phyloP scores from a whole-genome alignment of 2,113 vertebrate genomes.

The Anoura caudifer region DNA sequence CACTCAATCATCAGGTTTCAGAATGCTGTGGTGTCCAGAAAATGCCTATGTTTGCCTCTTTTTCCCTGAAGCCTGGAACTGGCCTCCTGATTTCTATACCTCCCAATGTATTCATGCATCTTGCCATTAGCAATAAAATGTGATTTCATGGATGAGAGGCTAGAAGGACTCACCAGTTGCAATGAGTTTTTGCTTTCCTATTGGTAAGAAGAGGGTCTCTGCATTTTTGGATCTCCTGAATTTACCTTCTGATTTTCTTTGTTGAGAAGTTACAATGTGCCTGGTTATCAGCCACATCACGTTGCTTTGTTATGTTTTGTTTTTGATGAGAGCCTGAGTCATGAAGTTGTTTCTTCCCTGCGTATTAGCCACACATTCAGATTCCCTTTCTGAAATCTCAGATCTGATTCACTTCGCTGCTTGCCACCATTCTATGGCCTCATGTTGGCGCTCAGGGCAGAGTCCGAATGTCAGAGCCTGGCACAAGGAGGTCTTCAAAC shows the following conservation, averaged over 20 bases:
- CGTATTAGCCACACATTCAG: not conserved
- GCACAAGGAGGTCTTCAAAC: not conserved
- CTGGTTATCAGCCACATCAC: not conserved
- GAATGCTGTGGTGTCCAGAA: constrained; percentile 39
- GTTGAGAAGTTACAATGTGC: not conserved
- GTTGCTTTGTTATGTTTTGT: not conserved
- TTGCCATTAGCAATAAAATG: not conserved
- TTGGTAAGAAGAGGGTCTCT: not conserved
- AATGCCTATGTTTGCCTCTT: constrained; percentile 49
- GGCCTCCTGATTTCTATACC: not conserved
- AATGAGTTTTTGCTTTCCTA: not conserved
- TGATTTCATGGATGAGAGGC: accelerated
- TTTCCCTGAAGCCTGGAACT: constrained; percentile 26
- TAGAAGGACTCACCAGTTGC: not conserved
- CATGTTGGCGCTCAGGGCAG: not conserved
- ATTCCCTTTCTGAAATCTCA: not conserved
- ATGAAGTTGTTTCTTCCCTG: not conserved
- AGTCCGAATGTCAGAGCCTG: not conserved
- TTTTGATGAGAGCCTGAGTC: not conserved
- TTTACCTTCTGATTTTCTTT: constrained; percentile 18
- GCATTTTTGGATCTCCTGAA: not conserved
- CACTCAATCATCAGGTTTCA: constrained; percentile 46
- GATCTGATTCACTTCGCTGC: not conserved
- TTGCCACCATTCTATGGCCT: not conserved
- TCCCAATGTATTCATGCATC: not conserved